These are phyloP conservation scores for Willowsia nigromaculata DNA, from an alignment of 2,888 invertebrate genomes.

Conservation along the genomic window DNA sequence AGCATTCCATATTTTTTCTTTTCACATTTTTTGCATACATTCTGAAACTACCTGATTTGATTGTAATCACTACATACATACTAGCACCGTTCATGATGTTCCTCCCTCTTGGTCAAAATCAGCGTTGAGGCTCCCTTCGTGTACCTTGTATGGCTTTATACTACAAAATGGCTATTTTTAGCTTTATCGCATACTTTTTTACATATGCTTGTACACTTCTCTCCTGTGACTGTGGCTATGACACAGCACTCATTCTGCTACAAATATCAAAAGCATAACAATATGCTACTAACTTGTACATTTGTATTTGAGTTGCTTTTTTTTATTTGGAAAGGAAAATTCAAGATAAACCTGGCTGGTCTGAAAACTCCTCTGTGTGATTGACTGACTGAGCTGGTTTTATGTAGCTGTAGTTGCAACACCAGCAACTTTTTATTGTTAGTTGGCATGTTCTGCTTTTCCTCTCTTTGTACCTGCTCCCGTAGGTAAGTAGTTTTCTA, in stretches of 20 bases:
- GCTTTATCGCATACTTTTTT: neutral
- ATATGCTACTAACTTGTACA: neutral
- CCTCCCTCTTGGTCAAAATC: neutral
- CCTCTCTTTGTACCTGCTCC: neutral
- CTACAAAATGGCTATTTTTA: constrained; percentile 25
- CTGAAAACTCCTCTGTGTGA: neutral
- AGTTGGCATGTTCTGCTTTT: neutral
- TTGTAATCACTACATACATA: constrained; percentile 34
- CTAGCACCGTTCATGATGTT: neutral
- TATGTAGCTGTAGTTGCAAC: neutral
- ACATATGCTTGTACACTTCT: neutral
- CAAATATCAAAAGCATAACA: constrained; percentile 23
- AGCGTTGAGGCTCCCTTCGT: neutral
- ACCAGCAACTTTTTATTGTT: neutral
- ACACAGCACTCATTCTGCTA: neutral
- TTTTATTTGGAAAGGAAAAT: neutral
- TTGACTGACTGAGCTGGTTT: constrained; percentile 28
- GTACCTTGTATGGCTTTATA: neutral
- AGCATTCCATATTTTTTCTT: neutral
- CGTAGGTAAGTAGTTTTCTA: neutral
- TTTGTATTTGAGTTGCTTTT: neutral
- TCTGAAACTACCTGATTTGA: constrained; percentile 24
- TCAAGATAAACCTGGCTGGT: constrained; percentile 6
- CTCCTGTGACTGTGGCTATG: neutral
- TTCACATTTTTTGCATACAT: constrained; percentile 1